Evolutionary conservation across 2,113 vertebrate genomes (phyloP).

Genomic region (pig (Sus scrofa)): T2T-Sscrofa CM000824.6:147808001-147808500

Average conservation of each 20-base stretch:
- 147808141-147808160: not conserved
- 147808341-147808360: not conserved
- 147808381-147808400: not conserved
- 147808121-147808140: not conserved
- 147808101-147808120: not conserved
- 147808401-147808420: constrained; percentile 48
- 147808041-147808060: not conserved
- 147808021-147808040: not conserved
- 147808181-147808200: not conserved
- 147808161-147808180: not conserved
- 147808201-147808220: not conserved
- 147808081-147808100: not conserved
- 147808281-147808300: constrained; percentile 22
- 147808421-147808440: not conserved
- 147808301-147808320: constrained; percentile 21
- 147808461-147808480: constrained; percentile 43
- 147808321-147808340: not conserved
- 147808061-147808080: not conserved
- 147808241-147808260: not conserved
- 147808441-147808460: constrained; percentile 42
- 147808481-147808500: constrained; percentile 53
- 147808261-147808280: not conserved
- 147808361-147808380: not conserved
- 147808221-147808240: not conserved
- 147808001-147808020: constrained; percentile 8